These are phyloP conservation scores for Diachasma alloeum DNA, from an alignment of 1,140 invertebrate species.

Conservation along the genomic window DNA sequence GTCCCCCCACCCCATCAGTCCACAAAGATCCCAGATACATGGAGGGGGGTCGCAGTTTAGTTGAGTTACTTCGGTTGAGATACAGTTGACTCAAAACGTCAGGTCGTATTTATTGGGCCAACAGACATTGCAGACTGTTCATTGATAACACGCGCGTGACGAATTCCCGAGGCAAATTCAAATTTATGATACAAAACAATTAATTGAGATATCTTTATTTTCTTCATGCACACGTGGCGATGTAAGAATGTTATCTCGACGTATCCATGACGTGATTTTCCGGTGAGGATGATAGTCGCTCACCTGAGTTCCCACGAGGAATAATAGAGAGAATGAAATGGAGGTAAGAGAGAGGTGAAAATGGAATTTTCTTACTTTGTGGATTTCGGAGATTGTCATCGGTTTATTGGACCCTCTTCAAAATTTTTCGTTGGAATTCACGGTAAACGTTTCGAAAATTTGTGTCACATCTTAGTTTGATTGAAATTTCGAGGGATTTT, in stretches of 20 bases:
- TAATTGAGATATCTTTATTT: neutral
- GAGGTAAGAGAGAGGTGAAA: neutral
- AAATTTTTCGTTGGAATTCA: too few relatives aligned
- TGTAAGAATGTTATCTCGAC: conserved; percentile 4
- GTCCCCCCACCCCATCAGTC: neutral
- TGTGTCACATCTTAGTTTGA: too few relatives aligned
- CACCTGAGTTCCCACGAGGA: neutral
- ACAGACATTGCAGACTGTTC: conserved; percentile 29
- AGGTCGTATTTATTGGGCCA: conserved; percentile 45
- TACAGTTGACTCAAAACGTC: conserved; percentile 42
- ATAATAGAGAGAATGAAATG: neutral
- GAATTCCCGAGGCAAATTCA: conserved; percentile 37
- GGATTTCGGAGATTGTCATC: neutral
- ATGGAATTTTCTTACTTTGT: neutral
- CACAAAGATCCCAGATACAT: neutral
- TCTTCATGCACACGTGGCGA: neutral
- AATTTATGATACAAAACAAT: neutral
- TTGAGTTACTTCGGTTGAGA: conserved; percentile 37
- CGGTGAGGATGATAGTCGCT: conserved; percentile 1
- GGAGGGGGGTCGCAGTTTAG: neutral
- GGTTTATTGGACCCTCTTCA: too few relatives aligned
- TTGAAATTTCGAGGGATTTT: too few relatives aligned
- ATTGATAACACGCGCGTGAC: conserved; percentile 44
- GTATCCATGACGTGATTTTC: conserved; percentile 2
- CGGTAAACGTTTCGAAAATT: too few relatives aligned